These are phyloP conservation scores for Cepaea hortensis DNA, from an alignment of 2,888 invertebrate genomes.

Conservation along the genomic window DNA sequence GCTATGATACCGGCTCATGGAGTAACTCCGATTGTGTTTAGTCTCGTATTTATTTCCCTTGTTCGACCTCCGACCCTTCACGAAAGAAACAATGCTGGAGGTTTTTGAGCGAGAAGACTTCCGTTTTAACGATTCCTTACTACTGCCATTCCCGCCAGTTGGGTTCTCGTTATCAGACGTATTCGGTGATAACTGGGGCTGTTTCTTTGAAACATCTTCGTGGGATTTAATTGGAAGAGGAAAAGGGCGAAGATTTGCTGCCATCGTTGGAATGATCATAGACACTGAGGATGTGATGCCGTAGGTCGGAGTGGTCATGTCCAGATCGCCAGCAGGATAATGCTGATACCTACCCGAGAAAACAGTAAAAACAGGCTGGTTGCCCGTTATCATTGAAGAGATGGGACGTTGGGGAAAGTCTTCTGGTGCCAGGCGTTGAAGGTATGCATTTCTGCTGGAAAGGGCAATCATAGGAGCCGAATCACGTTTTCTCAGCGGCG, in stretches of 20 bases:
- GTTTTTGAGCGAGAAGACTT: constrained; percentile 32
- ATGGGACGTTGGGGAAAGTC: not conserved
- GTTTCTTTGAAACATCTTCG: not conserved
- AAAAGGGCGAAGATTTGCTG: constrained; percentile 41
- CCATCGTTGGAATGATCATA: constrained; percentile 44
- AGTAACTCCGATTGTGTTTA: constrained; percentile 43
- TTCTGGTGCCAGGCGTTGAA: not conserved
- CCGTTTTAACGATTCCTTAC: not conserved
- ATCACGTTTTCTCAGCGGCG: constrained; percentile 20
- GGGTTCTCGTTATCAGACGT: not conserved
- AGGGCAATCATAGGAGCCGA: not conserved
- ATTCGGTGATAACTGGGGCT: not conserved
- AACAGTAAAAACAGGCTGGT: not conserved
- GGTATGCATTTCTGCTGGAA: not conserved
- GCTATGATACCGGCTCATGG: constrained; percentile 28
- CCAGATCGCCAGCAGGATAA: not conserved
- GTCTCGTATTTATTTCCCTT: constrained; percentile 11
- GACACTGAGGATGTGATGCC: not conserved
- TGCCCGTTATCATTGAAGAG: not conserved
- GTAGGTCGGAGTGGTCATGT: not conserved
- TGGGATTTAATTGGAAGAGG: constrained; percentile 15
- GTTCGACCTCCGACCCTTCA: constrained; percentile 41
- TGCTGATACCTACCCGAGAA: not conserved
- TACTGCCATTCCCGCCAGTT: not conserved
- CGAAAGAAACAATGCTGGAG: constrained; percentile 38